Evolutionary conservation across 2,113 vertebrate species (phyloP), one percentile per base, ranked within the genome.

Genomic region (Thomomys bottae): DNA sequence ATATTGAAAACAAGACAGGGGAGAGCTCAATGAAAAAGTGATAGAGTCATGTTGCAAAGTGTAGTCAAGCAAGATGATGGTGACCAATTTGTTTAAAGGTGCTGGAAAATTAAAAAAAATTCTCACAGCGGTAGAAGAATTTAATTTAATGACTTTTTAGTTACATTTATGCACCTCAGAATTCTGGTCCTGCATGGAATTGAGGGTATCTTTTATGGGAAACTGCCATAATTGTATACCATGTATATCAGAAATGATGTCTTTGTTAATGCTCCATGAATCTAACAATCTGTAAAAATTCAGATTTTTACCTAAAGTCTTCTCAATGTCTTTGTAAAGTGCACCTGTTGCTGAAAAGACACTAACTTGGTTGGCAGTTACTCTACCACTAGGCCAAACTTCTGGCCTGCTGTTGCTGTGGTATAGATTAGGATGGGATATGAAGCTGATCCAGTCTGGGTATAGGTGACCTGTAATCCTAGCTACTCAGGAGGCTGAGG

Each of bases 251-350:
- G 36, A 77, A 77, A 72, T 90, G n/a, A 88, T 38, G 73, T 10
- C n/a, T 81, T 80, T 36, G 23, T 82, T 88, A 89, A 71, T 66
- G 54, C 42, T 82, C 15, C 54, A 77, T 57, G 49, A 36, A 86
- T 71, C 36, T 8, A 49, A 21, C 79, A 78, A 34, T 91, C 3
- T 87, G 8, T 77, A 85, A 78, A 66, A 57, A 78, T 34, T 89
- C 21, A 67, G 5, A 42, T 82, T 15, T 72, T 54, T 85, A 38
- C 79, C 64, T 76, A 26, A 76, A 89, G 34, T 87, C 7, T 67
- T 83, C 87, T 5, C 59, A 87, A 11, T 61, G 4, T 82, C 12
- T 88, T 91, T 88, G 59, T 82, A 64, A 95, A 72, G 32, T 88
- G 15, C 20, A n/a, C 77, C 63, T 77, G 0, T 89, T 75, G 42